phyloP scores from a whole-genome alignment of 2,113 vertebrate species.

The Rhegmatorhina hoffmannsi region DNA sequence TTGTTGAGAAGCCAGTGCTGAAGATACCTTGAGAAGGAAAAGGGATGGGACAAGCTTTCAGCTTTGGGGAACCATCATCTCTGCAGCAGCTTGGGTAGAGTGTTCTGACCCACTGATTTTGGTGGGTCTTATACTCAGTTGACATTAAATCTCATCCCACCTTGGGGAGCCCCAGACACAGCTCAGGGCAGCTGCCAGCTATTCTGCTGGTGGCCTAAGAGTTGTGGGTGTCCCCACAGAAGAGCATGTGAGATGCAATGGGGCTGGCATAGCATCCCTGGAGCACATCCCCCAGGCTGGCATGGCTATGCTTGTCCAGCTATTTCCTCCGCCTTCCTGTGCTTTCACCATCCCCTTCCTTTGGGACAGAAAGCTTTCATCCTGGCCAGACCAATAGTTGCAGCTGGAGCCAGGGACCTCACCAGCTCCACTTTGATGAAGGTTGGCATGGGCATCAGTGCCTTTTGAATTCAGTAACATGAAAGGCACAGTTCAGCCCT shows the following conservation, averaged over 20 bases:
- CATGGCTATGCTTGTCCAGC: not conserved
- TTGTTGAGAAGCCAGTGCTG: not conserved
- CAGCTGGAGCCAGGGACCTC: not conserved
- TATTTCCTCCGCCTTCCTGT: slow-evolving; percentile 24
- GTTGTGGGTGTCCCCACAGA: not conserved
- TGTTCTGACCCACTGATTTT: not conserved
- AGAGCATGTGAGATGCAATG: rapidly evolving
- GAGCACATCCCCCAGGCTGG: rapidly evolving
- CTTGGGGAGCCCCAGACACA: not conserved
- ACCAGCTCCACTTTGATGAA: not conserved
- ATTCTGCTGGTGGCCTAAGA: not conserved
- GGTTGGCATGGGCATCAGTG: not conserved
- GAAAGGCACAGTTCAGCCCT: not conserved
- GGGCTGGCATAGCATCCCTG: not conserved
- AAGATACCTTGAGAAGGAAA: rapidly evolving
- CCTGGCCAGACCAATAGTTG: not conserved
- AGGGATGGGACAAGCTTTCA: not conserved
- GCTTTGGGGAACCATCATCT: not conserved
- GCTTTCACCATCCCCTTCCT: slow-evolving; percentile 35
- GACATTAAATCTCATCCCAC: rapidly evolving
- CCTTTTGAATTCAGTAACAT: not conserved
- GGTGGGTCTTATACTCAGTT: not conserved
- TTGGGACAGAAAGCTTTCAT: not conserved
- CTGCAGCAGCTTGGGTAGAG: rapidly evolving
- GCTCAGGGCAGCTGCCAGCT: not conserved